phyloP scores from a whole-genome alignment of 2,888 invertebrate genomes.

The Pollenia griseotomentosa region DNA sequence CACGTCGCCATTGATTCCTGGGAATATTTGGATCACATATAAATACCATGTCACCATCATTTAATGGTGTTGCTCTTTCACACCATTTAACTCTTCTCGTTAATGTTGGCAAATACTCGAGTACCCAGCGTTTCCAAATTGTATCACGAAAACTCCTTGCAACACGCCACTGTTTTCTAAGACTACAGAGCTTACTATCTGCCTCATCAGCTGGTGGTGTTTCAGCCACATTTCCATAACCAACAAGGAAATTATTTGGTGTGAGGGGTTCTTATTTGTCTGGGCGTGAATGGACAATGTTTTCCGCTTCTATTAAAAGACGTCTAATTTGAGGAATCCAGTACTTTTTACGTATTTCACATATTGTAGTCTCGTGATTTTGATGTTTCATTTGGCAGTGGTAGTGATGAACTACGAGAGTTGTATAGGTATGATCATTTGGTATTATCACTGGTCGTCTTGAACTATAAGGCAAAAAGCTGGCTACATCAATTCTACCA shows the following conservation, averaged over 20 bases:
- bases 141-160: background rate
- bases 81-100: slow-evolving; percentile 59
- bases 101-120: slow-evolving; percentile 2
- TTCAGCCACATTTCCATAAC: no score
- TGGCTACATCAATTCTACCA: slow-evolving; percentile 64
- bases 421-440: slow-evolving; percentile 49
- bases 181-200: no score
- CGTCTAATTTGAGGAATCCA: slow-evolving; percentile 25
- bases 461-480: slow-evolving; percentile 60
- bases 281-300: no score
- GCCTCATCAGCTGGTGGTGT: no score
- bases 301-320: background rate
- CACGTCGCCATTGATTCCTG: background rate
- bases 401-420: slow-evolving; percentile 28
- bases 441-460: slow-evolving; percentile 62
- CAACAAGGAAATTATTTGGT: no score
- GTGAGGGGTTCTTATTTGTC: no score
- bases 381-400: slow-evolving; percentile 64
- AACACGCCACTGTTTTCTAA: background rate
- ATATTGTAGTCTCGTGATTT: slow-evolving; percentile 62
- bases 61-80: slow-evolving; percentile 21
- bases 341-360: background rate
- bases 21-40: slow-evolving; percentile 60
- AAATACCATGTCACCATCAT: slow-evolving; percentile 58
- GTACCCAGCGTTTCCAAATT: no score